Base-by-base conservation (phyloP, 2,113 vertebrate genomes). In the Aix galericulata region DNA sequence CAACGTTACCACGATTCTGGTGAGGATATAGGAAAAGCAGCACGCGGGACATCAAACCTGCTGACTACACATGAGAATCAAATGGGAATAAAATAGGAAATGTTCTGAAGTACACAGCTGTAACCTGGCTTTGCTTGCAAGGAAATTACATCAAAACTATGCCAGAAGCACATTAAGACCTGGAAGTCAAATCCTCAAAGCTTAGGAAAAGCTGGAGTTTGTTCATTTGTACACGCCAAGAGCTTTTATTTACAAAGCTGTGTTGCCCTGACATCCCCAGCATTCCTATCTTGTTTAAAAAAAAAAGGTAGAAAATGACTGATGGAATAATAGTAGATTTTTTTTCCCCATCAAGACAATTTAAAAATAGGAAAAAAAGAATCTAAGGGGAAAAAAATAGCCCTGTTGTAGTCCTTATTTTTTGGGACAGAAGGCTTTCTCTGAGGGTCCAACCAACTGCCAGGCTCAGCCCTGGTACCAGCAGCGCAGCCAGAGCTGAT, bases 61-160 rank as follows among this genome's bases (percentile, higher is more conserved):
- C 71, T 58, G 56, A 79, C 31, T 90, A 84, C 66, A 79, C 29
- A 64, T 0, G 6, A 48, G 75, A 93, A 87, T 83, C 76, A 86
- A 93, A 72, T 1, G 5, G 66, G 25, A 95, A 90, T 90, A 81
- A 92, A 95, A 84, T 53, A 86, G 84, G 86, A 95, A 94, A 68
- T 40, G 58, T 87, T 95, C 66, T 50, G 20, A 92, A 87, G 74
- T 13, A 16, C 86, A 82, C 69, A 94, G 81, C 83, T 94, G 69
- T 83, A 93, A 78, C 69, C 69, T 84, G 80, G 68, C 86, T 94
- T 71, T 84, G 80, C 92, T 82, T 89, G 91, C 62, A 89, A 89
- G 91, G 93, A 97, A 96, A 85, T 96, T 44, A 96, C 95, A 95
- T 87, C 73, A 93, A 72, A 95, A 92, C 69, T 56, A 86, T 62